A percentile compares a stretch with the other conserved stretches of the same genome.
These are phyloP conservation scores for Darevskia nairensis DNA, from an alignment of 2,797 vertebrate species.

Conservation along the genomic window DNA sequence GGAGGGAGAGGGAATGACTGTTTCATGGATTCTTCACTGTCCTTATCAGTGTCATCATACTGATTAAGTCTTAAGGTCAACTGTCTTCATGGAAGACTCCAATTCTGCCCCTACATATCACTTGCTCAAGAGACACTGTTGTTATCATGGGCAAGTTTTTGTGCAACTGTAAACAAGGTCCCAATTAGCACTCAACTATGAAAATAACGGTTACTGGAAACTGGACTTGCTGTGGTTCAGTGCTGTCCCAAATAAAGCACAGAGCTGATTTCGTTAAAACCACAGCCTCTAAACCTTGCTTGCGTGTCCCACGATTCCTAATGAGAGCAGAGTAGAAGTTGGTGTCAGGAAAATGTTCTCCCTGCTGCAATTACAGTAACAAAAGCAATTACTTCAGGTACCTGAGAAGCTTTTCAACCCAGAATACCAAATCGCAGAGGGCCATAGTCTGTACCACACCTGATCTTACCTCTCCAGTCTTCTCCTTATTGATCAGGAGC, in stretches of 20 bases:
- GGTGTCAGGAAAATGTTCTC: neutral
- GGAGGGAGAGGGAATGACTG: fast-evolving
- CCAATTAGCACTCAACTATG: neutral
- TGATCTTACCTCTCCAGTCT: constrained; percentile 85
- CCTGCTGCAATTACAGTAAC: neutral
- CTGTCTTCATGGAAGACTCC: neutral
- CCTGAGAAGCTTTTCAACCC: neutral
- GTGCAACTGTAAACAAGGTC: neutral
- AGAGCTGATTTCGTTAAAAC: fast-evolving
- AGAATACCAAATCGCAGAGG: neutral
- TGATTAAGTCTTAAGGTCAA: neutral
- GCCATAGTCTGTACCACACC: neutral
- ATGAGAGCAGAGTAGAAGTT: neutral
- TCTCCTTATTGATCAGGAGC: constrained; percentile 94
- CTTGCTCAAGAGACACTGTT: no score
- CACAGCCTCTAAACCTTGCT: neutral
- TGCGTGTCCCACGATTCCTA: neutral
- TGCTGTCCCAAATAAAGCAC: neutral
- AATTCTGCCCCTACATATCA: neutral
- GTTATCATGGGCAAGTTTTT: neutral
- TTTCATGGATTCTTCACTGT: neutral
- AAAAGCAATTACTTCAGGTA: neutral
- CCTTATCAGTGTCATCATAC: neutral
- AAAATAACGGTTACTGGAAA: neutral
- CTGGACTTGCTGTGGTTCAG: neutral